Base-by-base conservation (phyloP, 2,113 vertebrate genomes). In the Salvelinus fontinalis region DNA sequence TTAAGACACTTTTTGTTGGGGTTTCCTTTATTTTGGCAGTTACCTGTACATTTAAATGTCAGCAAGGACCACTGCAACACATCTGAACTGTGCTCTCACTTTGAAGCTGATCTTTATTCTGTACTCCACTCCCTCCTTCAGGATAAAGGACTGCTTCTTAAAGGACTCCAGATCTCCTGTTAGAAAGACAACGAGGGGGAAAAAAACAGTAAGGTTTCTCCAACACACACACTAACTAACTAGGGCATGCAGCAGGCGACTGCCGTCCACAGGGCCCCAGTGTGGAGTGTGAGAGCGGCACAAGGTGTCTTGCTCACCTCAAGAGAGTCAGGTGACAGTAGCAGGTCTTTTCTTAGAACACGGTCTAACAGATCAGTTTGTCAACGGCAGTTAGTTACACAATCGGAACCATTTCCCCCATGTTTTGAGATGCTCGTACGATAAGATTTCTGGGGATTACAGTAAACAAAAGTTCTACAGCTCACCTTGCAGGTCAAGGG, bases 101-200 rank as follows among this genome's bases (percentile, higher is more conserved):
- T 89, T 94, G 83, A 98, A 98, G 80, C 94, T 96, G 89, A 98
- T 97, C 88, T 98, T 97, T 92, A 98, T 97, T 90, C 90, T 94
- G 87, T 98, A 98, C 51, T 98, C 97, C 62, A 97, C 95, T 0
- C 92, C 97, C 81, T 98, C 97, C 90, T 97, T 98, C 88, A 98
- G 92, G 74, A 95, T 83, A 62, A 98, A 97, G 0, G 94, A 90
- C 76, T 97, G 92, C 76, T 95, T 97, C 93, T 96, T 97, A 75
- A 94, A 96, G 82, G 92, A 88, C 73, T 97, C 96, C 87, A 98
- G 88, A 81, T 98, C 95, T 82, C 95, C 97, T 98, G 72, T 39
- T 51, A 39, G 13, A 66, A 5, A 76, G 24, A 22, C 16, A 59
- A 20, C 24, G 14, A 11, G 16, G 26, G 26, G 27, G 16, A 74